A percentile compares a stretch with the other conserved stretches of the same genome.
Conservation (phyloP, 2,113 vertebrate genomes). For the Corynorhinus townsendii region DNA sequence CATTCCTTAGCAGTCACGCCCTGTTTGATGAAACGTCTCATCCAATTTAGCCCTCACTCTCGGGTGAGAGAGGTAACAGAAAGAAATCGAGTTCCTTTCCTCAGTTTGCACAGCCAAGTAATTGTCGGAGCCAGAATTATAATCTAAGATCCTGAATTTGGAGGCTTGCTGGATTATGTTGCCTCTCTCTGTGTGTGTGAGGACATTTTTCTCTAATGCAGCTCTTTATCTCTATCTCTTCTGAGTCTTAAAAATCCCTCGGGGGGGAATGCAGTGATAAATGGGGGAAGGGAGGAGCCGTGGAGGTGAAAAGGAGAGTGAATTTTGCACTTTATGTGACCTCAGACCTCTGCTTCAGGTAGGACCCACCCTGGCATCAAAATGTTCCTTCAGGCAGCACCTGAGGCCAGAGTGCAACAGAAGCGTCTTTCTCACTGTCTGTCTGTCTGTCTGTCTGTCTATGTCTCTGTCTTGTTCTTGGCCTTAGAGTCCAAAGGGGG, state of each 20-base stretch:
- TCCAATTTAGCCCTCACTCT: neutral
- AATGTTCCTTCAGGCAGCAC: neutral
- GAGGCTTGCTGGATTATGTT: neutral
- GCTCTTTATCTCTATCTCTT: neutral
- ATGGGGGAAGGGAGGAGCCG: neutral
- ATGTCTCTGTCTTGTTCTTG: neutral
- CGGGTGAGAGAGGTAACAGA: neutral
- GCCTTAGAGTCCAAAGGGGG: neutral
- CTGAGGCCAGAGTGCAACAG: neutral
- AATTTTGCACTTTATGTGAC: neutral
- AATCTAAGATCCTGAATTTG: neutral
- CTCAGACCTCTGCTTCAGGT: neutral
- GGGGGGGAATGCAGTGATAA: neutral
- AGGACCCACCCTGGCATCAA: neutral
- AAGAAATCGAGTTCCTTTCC: neutral
- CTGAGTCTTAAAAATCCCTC: neutral
- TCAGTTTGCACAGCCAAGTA: neutral
- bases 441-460: neutral
- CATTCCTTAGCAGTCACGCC: neutral
- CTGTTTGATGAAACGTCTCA: neutral
- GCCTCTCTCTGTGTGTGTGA: neutral
- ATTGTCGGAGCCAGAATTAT: neutral
- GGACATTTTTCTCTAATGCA: neutral
- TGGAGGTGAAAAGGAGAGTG: neutral
- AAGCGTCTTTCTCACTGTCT: neutral